These are phyloP conservation scores for Acanthurus lineatus DNA, from an alignment of 2,797 vertebrate species.

Conservation along the genomic window DNA sequence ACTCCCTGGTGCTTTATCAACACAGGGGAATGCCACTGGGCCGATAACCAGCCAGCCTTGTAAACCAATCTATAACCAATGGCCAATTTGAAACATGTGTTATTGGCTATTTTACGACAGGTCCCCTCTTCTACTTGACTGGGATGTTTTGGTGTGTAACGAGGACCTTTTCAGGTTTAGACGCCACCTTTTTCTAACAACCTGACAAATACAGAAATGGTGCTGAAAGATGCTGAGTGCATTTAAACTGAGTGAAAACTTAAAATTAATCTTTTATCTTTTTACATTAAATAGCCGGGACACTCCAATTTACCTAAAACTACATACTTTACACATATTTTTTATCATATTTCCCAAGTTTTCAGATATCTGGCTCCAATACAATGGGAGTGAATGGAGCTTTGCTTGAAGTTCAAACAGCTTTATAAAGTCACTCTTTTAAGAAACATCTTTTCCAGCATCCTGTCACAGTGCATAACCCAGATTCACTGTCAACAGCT, in stretches of 20 bases:
- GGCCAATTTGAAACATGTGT: constrained; percentile 90
- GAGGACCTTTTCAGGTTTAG: constrained; percentile 22
- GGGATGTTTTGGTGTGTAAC: constrained; percentile 44
- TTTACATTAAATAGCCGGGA: not conserved
- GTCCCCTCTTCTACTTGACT: constrained; percentile 63
- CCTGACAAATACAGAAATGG: constrained; percentile 2
- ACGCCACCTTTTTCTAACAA: constrained; percentile 42
- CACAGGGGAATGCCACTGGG: constrained; percentile 82
- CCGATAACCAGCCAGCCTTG: constrained; percentile 85
- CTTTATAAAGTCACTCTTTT: not conserved
- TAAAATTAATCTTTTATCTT: not conserved
- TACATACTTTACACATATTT: not conserved
- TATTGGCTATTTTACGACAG: constrained; percentile 85
- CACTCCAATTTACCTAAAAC: not conserved
- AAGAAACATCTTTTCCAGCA: not conserved
- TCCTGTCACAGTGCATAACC: not conserved
- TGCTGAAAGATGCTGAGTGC: not conserved
- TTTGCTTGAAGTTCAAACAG: not conserved
- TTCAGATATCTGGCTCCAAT: not conserved
- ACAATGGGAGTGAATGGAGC: not conserved
- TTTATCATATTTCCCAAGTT: not conserved
- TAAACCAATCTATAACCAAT: constrained; percentile 89
- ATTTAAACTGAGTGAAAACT: not conserved
- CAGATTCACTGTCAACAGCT: not conserved
- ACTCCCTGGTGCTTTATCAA: constrained; percentile 88